Percentiles rank a stretch among this genome's conserved stretches.
Conservation (phyloP, 2,888 invertebrate genomes). For the Petrophora chlorosata region DNA sequence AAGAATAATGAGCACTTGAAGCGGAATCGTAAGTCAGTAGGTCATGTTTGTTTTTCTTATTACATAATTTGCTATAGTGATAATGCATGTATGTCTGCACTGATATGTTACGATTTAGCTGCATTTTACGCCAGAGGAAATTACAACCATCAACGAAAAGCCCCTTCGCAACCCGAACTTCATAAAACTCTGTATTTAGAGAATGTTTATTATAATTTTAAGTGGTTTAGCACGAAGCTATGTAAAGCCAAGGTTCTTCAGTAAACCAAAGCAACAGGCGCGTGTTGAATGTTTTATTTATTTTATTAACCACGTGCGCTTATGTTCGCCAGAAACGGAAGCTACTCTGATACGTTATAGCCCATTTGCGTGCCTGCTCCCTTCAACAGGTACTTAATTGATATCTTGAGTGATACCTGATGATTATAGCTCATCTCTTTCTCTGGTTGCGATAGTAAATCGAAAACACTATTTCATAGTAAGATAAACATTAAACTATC, state of each 20-base stretch:
- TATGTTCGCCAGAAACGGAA: slow-evolving; percentile 57
- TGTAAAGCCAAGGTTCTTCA: slow-evolving; percentile 57
- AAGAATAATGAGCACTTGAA: slow-evolving; percentile 49
- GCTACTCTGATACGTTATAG: slow-evolving; percentile 50
- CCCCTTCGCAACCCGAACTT: slow-evolving; percentile 29
- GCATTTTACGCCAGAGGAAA: slow-evolving; percentile 20
- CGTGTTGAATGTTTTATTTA: slow-evolving; percentile 69
- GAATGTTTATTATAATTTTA: slow-evolving; percentile 58
- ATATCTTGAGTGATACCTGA: slow-evolving; percentile 24
- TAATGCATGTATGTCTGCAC: slow-evolving; percentile 17
- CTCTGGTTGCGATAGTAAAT: too few relatives aligned
- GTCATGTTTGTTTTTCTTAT: slow-evolving; percentile 32
- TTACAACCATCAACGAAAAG: slow-evolving; percentile 24
- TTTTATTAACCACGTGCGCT: slow-evolving; percentile 65
- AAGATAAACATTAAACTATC: too few relatives aligned
- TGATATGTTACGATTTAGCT: slow-evolving; percentile 15
- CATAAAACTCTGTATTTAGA: slow-evolving; percentile 42
- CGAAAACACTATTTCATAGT: too few relatives aligned
- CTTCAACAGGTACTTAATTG: slow-evolving; percentile 34
- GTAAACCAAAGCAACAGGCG: slow-evolving; percentile 52
- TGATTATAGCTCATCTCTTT: too few relatives aligned
- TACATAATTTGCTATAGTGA: slow-evolving; percentile 24
- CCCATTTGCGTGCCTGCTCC: slow-evolving; percentile 46
- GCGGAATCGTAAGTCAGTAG: slow-evolving; percentile 28
- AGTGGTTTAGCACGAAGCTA: slow-evolving; percentile 54